Evolutionary conservation across 2,113 vertebrate species (phyloP), one percentile per base, ranked within the genome.

Genomic region (Synchiropus splendidus): DNA sequence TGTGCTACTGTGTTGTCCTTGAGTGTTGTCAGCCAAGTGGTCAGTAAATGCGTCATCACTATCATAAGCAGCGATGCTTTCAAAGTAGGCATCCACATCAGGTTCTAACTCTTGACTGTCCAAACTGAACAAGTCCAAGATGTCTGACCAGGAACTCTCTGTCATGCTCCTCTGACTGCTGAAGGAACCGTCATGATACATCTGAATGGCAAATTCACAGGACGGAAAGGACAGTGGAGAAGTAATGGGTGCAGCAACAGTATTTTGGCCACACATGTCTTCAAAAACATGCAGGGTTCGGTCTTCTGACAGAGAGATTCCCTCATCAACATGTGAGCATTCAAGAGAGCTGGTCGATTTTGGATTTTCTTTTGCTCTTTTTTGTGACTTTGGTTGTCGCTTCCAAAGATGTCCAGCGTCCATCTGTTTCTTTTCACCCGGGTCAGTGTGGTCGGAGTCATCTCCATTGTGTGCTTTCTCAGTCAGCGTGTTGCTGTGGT

Each of bases 141-240:
- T 45, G 31, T 86, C 80, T n/a, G 57, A 42, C 58, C 75, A 68
- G 37, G 72, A 54, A 41, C 27, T 60, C 36, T 82, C 80, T 10
- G 46, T 12, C 1, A 72, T 15, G 35, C 72, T 52, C 2, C 42
- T 13, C 5, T 48, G 34, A 42, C 54, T 57, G 15, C 1, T 1
- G 1, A 8, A 6, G 21, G 57, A 27, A 32, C 14, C 30, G 60
- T 79, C 74, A 21, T 58, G 41, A 9, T 74, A 50, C 55, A 67
- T 60, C 6, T 79, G 72, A 17, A 66, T 38, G 0, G 71, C 73
- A 42, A 85, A 72, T 54, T 82, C 81, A 2, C 71, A 74, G n/a
- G n/a, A 16, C 6, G 59, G 47, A 14, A 74, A 72, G 30, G 81
- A 32, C 4, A 50, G 65, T 0, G 65, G 61, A 1, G 52, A 53